Base-by-base conservation (phyloP, 2,888 invertebrate species). In the Agapetus fuscipes region DNA sequence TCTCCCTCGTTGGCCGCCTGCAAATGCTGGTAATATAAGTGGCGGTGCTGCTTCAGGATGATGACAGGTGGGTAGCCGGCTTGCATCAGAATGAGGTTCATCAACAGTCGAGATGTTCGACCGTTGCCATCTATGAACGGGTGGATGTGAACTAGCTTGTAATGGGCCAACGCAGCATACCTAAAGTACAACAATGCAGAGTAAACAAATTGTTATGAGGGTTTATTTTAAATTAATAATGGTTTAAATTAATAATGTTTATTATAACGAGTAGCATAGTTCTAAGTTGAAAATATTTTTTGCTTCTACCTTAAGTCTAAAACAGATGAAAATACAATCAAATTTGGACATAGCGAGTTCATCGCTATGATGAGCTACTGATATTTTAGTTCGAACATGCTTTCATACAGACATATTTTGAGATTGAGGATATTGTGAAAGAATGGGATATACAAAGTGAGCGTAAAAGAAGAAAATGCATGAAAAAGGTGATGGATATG, bases 61-160 rank as follows among this genome's bases (percentile, higher is more conserved):
- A 94, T 93, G 10, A 96, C 90, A 0, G 96, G 95, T 1, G 96
- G 96, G 65, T 87, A 97, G 0, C 96, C 95, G 1, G 89, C 88
- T 60, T 84, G 86, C 86, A 97, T 88, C 20, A 97, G 73, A 47
- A 97, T 79, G 51, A 94, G 76, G 64, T 97, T 97, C 95, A 97
- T 96, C 2, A 97, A 73, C 15, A 97, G 71, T 17, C 97, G 75
- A 10, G 94, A 91, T 1, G 96, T 96, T 54, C 97, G 76, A 0
- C 96, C 97, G 56, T 97, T 97, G 32, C 97, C 96, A 61, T 97
- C 96, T 2, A 84, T 76, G 64, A 97, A 97, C 0, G 97, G 97
- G 67, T 97, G 97, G 50, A 97, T 94, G 57, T 88, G 87, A 0
- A 97, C 97, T 30, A 97, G 62, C 64, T 94, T 94, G 64, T 96